Evolutionary conservation across 2,888 invertebrate species (phyloP).

Genomic region (Diadegma fenestrale): DNA sequence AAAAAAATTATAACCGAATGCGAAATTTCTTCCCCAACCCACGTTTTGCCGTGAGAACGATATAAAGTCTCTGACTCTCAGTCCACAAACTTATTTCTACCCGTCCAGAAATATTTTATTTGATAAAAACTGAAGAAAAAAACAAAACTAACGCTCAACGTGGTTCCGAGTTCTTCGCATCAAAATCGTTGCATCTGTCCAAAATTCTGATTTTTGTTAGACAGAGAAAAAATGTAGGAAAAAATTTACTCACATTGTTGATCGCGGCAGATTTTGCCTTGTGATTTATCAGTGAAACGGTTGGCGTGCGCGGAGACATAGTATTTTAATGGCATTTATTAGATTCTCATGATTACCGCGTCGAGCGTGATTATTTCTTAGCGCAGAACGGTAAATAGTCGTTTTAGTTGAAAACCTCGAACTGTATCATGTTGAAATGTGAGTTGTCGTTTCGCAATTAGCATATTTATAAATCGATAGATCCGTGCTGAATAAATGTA

Average conservation of each 20-base stretch:
- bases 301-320: not conserved
- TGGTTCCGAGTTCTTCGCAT: too few species aligned
- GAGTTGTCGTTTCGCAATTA: conserved; percentile 25
- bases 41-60: too few species aligned
- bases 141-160: too few species aligned
- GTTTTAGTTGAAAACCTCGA: conserved; percentile 1
- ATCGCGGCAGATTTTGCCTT: conserved; percentile 28
- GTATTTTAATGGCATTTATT: conserved; percentile 52
- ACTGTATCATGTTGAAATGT: not conserved
- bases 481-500: conserved; percentile 11
- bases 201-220: too few species aligned
- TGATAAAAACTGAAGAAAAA: too few species aligned
- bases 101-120: too few species aligned
- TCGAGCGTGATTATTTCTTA: conserved; percentile 60
- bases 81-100: too few species aligned
- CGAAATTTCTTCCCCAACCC: too few species aligned
- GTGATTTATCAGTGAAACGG: conserved; percentile 37
- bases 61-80: too few species aligned
- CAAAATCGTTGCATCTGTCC: too few species aligned
- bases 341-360: conserved; percentile 57
- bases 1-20: too few species aligned
- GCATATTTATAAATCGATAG: conserved; percentile 33
- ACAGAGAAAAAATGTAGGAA: conserved; percentile 17
- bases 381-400: conserved; percentile 37
- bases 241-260: conserved; percentile 48